Evolutionary conservation across 2,888 invertebrate genomes (phyloP).

Genomic region (Protonemura montana): DNA sequence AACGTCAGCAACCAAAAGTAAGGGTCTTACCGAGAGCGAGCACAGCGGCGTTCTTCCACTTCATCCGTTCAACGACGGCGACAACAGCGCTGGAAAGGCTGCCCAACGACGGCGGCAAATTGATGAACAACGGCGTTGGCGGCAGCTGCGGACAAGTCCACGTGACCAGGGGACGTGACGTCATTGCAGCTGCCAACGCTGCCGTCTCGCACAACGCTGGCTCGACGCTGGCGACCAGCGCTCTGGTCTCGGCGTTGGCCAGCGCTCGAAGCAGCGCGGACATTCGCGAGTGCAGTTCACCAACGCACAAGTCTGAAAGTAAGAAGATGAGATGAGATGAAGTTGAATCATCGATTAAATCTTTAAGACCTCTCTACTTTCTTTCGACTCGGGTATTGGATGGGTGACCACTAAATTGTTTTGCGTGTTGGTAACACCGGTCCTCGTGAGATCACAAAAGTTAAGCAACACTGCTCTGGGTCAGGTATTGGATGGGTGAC

Average conservation of each 20-base stretch:
- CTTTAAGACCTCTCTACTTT: too few relatives aligned
- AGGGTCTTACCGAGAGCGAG: slow-evolving; percentile 62
- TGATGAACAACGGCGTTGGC: slow-evolving; percentile 31
- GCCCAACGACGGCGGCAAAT: slow-evolving; percentile 60
- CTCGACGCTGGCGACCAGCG: slow-evolving; percentile 63
- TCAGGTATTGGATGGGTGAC: too few relatives aligned
- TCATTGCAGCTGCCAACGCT: slow-evolving; percentile 61
- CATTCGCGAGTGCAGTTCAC: background rate
- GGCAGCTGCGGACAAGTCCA: slow-evolving; percentile 43
- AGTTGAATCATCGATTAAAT: too few relatives aligned
- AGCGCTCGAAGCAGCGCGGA: background rate
- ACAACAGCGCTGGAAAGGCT: slow-evolving; percentile 61
- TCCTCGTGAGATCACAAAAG: too few relatives aligned
- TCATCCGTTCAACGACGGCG: slow-evolving; percentile 58
- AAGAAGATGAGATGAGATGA: too few relatives aligned
- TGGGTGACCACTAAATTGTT: too few relatives aligned
- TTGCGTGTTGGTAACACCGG: too few relatives aligned
- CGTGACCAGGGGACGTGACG: slow-evolving; percentile 50
- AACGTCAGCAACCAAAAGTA: too few relatives aligned
- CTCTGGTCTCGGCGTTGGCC: slow-evolving; percentile 47
- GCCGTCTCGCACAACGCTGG: slow-evolving; percentile 62
- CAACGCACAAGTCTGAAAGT: background rate
- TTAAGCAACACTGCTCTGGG: too few relatives aligned
- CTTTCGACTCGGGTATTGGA: too few relatives aligned
- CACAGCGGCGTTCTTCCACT: slow-evolving; percentile 65